A percentile compares a stretch with the other conserved stretches of the same genome.
phyloP scores from a whole-genome alignment of 2,888 invertebrate species.

The Eristalinus aeneus region DNA sequence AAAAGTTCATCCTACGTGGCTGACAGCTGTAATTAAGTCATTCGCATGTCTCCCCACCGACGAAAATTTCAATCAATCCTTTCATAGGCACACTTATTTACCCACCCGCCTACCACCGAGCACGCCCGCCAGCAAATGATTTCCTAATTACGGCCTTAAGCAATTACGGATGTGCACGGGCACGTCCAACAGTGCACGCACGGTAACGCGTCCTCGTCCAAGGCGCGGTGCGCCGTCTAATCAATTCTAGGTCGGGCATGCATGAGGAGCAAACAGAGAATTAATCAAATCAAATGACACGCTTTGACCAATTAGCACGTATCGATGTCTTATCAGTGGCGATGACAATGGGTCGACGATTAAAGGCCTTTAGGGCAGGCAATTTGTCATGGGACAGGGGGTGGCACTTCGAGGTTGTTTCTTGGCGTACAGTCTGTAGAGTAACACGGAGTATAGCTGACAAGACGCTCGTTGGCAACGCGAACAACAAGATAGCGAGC shows the following conservation, averaged over 20 bases:
- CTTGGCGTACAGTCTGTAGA: too few species aligned
- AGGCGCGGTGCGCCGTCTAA: background rate
- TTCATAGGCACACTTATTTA: background rate
- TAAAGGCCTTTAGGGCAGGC: background rate
- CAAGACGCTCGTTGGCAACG: too few species aligned
- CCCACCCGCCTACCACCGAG: background rate
- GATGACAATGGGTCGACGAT: background rate
- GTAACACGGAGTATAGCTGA: too few species aligned
- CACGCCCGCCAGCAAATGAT: background rate
- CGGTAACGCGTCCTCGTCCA: background rate
- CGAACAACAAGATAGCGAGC: too few species aligned
- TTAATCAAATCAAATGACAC: slow-evolving; percentile 16
- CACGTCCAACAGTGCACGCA: background rate
- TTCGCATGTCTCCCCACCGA: too few species aligned
- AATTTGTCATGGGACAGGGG: background rate
- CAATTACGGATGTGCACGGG: background rate
- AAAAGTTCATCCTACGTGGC: too few species aligned
- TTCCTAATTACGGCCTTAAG: background rate
- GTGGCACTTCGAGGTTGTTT: background rate
- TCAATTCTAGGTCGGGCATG: background rate
- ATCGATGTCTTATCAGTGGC: slow-evolving; percentile 5
- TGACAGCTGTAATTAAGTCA: too few species aligned
- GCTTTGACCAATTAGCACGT: slow-evolving; percentile 13
- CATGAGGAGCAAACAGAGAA: background rate
- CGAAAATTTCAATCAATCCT: too few species aligned